Evolutionary conservation across 92 coral and sea anemone species (phyloP), one percentile per base, ranked within the genome.

Genomic region (Siderastrea siderea): DNA sequence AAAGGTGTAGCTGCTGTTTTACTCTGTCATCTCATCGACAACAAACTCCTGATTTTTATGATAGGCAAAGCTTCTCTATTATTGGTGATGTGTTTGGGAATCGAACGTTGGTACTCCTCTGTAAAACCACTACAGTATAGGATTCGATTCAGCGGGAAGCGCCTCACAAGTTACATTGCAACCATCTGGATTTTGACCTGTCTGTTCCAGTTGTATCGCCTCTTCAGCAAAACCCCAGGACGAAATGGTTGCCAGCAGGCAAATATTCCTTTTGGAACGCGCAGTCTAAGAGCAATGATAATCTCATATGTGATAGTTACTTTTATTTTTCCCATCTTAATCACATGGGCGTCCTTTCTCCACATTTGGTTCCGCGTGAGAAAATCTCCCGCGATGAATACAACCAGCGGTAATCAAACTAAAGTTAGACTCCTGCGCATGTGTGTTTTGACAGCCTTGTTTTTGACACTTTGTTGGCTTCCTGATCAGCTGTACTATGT

Each of bases 401-500:
- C 51, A 53, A 55, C 67, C 66, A 38, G 81, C 81, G 66, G 66
- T 26, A 61, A 14, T 7, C 49, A 26, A 47, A 15, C 50, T 45
- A 43, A 53, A 57, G 26, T 43, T 15, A 54, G n/a, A n/a, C 67
- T 77, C 14, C 2, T 77, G 50, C 67, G 66, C 67, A 57, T 77
- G 81, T 77, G 81, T 61, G 81, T 46, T 61, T 15, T 77, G 67
- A 61, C 81, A 43, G 81, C 81, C 13, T 7, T 54, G 7, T 11
- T 77, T 16, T 46, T 77, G 66, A 19, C 67, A 2, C 49, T 53
- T 26, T 77, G 81, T 15, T 77, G 68, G 81, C 60, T 77, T 46
- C 81, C 81, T 14, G 48, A 38, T 57, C 81, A 77, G 6, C 47
- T 61, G 3, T 45, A 26, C 43, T 61, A 43, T 38, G 7, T 77